phyloP scores from a whole-genome alignment of 2,797 vertebrate species.

The Trichosurus vulpecula region DNA sequence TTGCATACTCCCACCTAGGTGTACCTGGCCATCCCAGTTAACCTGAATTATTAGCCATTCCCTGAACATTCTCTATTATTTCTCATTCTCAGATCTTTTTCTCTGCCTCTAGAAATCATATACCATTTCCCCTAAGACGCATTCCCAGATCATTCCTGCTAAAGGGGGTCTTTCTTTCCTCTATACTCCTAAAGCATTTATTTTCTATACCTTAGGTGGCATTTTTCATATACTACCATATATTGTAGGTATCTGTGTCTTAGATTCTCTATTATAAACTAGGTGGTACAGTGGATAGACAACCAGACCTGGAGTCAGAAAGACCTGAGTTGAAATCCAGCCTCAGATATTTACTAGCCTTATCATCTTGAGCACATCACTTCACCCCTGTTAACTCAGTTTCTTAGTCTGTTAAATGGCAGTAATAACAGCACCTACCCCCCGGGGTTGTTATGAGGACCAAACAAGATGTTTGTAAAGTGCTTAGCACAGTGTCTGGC shows the following conservation, averaged over 20 bases:
- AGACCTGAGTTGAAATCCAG: not conserved
- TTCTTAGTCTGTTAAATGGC: not conserved
- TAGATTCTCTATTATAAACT: not conserved
- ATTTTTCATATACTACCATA: not conserved
- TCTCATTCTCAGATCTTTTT: not conserved
- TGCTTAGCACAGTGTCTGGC: not conserved
- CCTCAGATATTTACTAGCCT: not conserved
- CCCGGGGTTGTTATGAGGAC: not conserved
- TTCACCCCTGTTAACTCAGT: not conserved
- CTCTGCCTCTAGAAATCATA: not conserved
- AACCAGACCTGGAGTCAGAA: not conserved
- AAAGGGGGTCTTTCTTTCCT: not conserved
- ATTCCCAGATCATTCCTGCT: not conserved
- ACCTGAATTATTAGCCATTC: not conserved
- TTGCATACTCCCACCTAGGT: not conserved
- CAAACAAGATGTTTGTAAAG: not conserved
- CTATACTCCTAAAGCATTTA: not conserved
- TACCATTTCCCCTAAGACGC: not conserved
- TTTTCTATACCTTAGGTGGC: not conserved
- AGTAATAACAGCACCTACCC: not conserved
- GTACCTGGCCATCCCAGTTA: not conserved
- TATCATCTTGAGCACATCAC: not conserved
- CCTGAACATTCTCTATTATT: not conserved
- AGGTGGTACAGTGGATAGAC: not conserved
- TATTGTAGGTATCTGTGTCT: not conserved